These are phyloP conservation scores for Catharus ustulatus DNA, from an alignment of 2,797 vertebrate species.

Conservation along the genomic window DNA sequence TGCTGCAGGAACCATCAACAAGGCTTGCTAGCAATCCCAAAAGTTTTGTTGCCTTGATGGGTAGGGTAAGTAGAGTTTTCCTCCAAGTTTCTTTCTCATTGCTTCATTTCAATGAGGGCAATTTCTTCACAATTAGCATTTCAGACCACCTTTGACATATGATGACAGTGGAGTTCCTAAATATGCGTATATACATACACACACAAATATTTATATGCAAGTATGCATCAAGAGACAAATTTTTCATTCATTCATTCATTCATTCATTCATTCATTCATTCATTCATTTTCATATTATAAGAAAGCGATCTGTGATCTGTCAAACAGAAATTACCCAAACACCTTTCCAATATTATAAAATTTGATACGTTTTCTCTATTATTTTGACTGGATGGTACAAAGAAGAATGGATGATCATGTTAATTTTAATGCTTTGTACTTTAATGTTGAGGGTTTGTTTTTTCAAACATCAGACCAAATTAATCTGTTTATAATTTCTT, in stretches of 20 bases:
- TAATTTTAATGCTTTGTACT: not conserved
- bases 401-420: rapidly evolving
- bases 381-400: not conserved
- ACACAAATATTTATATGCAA: not conserved
- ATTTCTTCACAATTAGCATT: not conserved
- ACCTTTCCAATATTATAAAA: not conserved
- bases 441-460: not conserved
- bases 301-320: not conserved
- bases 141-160: not conserved
- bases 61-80: not conserved
- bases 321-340: not conserved
- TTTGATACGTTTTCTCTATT: not conserved
- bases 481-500: not conserved
- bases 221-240: not conserved
- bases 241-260: not conserved
- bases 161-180: not conserved
- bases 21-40: not conserved
- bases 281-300: not conserved
- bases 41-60: not conserved
- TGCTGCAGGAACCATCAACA: not conserved
- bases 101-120: not conserved
- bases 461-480: not conserved
- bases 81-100: not conserved
- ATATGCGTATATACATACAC: not conserved
- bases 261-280: not conserved